Percentiles rank a stretch among this genome's conserved stretches.
phyloP scores from a whole-genome alignment of 2,888 invertebrate genomes.

The Drosophila neoperkinsi region DNA sequence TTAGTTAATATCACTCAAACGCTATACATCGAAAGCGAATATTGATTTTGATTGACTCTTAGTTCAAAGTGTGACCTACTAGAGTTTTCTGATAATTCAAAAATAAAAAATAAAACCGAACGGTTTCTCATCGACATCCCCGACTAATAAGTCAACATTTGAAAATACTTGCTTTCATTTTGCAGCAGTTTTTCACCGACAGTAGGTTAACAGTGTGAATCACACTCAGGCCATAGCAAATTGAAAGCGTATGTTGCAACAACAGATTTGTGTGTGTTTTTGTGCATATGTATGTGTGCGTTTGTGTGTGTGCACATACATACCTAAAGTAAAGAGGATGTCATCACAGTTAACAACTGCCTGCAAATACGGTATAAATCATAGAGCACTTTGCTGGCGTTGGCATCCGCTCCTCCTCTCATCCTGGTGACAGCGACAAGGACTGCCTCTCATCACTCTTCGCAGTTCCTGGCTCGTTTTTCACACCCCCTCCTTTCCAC shows the following conservation, averaged over 20 bases:
- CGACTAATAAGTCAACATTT: slow-evolving; percentile 24
- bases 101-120: not conserved
- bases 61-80: not conserved
- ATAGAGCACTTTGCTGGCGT: slow-evolving; percentile 55
- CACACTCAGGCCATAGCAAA: slow-evolving; percentile 12
- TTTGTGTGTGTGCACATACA: not conserved
- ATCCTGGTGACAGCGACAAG: slow-evolving; percentile 31
- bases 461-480: not conserved
- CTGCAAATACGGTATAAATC: slow-evolving; percentile 65
- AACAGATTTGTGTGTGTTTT: slow-evolving; percentile 1
- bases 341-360: slow-evolving; percentile 18
- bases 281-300: not conserved
- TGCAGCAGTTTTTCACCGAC: slow-evolving; percentile 11
- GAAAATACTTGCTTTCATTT: slow-evolving; percentile 33
- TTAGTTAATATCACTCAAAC: not conserved
- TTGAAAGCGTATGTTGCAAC: slow-evolving; percentile 31
- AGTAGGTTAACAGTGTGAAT: slow-evolving; percentile 4
- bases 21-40: not conserved
- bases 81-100: not conserved
- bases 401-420: slow-evolving; percentile 13
- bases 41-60: not conserved
- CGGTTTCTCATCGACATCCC: not conserved
- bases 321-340: slow-evolving; percentile 17
- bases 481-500: not conserved
- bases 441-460: slow-evolving; percentile 40